phyloP scores from a whole-genome alignment of 2,113 vertebrate species.

The Lipotes vexillifer region DNA sequence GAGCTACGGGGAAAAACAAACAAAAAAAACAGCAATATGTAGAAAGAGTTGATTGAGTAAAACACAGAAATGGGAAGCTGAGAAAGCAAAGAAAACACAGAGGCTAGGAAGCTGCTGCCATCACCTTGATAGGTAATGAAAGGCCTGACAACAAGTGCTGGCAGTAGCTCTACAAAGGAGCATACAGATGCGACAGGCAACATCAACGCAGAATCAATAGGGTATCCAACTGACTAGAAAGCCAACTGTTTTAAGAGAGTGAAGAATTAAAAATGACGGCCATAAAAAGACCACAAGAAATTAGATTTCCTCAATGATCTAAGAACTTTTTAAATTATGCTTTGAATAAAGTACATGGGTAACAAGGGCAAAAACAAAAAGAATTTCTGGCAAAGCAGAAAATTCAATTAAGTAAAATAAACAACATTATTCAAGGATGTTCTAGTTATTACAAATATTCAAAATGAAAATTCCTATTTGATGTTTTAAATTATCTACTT shows the following conservation, averaged over 20 bases:
- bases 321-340: slow-evolving; percentile 29
- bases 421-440: slow-evolving; percentile 8
- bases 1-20: neutral
- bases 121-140: neutral
- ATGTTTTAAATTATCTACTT: slow-evolving; percentile 3
- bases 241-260: neutral
- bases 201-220: neutral
- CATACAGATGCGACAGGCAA: neutral
- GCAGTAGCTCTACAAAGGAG: neutral
- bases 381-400: neutral
- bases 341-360: neutral
- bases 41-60: neutral
- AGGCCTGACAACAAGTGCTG: neutral
- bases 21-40: neutral
- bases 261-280: neutral
- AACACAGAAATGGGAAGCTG: neutral
- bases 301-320: neutral
- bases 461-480: slow-evolving; percentile 6
- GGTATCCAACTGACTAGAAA: neutral
- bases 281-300: neutral
- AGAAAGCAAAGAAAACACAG: neutral
- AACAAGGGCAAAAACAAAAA: slow-evolving; percentile 13
- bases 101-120: neutral
- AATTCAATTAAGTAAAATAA: slow-evolving; percentile 15
- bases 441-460: slow-evolving; percentile 15